Percentiles rank a stretch among this genome's conserved stretches.
These are phyloP conservation scores for Prinia subflava DNA, from an alignment of 2,113 vertebrate genomes.

Conservation along the genomic window DNA sequence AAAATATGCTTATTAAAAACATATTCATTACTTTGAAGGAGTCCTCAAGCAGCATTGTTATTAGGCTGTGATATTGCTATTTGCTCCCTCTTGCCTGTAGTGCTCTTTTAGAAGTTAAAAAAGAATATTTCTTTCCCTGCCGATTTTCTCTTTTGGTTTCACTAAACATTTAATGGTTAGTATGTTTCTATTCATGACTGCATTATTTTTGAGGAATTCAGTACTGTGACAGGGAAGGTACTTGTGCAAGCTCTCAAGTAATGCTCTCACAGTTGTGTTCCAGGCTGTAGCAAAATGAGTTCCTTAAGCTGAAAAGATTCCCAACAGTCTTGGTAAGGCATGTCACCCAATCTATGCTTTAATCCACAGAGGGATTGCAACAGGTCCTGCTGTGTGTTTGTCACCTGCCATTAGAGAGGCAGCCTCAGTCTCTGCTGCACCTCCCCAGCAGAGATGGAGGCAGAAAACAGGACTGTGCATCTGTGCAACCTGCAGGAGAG, in stretches of 20 bases:
- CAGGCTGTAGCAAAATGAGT: not conserved
- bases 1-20: slow-evolving; percentile 13
- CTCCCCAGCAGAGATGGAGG: not conserved
- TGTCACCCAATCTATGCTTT: not conserved
- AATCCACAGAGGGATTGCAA: not conserved
- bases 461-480: not conserved
- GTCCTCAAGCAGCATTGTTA: not conserved
- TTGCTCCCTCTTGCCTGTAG: not conserved
- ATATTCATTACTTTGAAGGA: slow-evolving; percentile 33
- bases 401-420: accelerated
- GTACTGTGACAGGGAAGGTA: not conserved
- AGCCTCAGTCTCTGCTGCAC: not conserved
- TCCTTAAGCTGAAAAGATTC: not conserved
- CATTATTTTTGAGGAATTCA: not conserved
- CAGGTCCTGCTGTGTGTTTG: not conserved
- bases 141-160: not conserved
- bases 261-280: not conserved
- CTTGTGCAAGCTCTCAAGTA: not conserved
- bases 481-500: not conserved
- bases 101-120: not conserved
- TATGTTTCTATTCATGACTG: not conserved
- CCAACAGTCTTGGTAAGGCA: not conserved
- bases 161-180: not conserved
- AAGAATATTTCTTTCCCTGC: not conserved
- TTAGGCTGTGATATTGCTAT: not conserved